Evolutionary conservation across 2,888 invertebrate species (phyloP).

Genomic region (Patella pellucida): DNA sequence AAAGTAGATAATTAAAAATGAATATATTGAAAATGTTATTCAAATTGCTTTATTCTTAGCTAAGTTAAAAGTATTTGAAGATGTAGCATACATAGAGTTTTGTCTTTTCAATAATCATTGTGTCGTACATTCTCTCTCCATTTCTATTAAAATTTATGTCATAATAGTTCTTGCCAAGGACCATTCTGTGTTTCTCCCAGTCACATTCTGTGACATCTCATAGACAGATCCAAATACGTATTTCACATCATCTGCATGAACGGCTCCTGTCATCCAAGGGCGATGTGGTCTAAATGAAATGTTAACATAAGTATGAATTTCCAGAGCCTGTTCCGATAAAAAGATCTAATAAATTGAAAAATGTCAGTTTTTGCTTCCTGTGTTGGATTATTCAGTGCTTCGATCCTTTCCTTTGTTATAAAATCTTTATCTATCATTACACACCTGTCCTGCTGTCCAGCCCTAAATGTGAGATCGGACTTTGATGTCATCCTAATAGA

Average conservation of each 20-base stretch:
- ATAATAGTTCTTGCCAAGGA: constrained; percentile 87
- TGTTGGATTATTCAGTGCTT: neutral
- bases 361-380: neutral
- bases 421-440: neutral
- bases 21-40: no score
- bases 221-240: constrained; percentile 1
- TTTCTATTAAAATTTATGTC: constrained; percentile 75
- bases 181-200: constrained; percentile 51
- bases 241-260: neutral
- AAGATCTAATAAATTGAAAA: neutral
- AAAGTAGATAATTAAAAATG: no score
- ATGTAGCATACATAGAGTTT: no score
- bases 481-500: neutral
- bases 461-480: neutral
- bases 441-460: neutral
- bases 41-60: no score
- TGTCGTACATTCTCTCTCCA: no score
- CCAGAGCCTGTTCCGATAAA: neutral
- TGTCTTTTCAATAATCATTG: no score
- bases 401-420: neutral
- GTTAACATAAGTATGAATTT: neutral
- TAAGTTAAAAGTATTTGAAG: no score
- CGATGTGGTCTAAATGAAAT: neutral
- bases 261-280: neutral
- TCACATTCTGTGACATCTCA: neutral